These are phyloP conservation scores for Pipa parva DNA, from an alignment of 2,113 vertebrate genomes.

Conservation along the genomic window DNA sequence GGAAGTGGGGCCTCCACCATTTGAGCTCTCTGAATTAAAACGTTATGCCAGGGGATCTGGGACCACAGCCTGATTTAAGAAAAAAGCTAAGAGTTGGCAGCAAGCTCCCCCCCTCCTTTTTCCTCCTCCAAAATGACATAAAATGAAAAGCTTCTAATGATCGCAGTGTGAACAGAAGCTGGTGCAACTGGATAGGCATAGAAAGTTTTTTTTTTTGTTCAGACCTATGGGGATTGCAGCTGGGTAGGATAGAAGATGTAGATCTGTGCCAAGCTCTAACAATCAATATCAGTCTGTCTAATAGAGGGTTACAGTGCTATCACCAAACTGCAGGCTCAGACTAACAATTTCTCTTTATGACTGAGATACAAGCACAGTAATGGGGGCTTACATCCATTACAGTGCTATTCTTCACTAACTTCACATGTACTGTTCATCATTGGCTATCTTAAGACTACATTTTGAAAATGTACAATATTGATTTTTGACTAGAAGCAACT, in stretches of 20 bases:
- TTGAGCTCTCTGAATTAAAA: background rate
- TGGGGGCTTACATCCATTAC: too few species aligned
- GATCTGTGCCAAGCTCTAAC: constrained; percentile 23
- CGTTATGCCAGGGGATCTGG: background rate
- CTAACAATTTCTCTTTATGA: background rate
- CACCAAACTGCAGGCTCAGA: constrained; percentile 3
- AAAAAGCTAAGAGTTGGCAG: constrained; percentile 2
- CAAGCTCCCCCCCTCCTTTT: constrained; percentile 7
- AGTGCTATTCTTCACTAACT: too few species aligned
- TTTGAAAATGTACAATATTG: too few species aligned
- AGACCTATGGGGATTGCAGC: constrained; percentile 7
- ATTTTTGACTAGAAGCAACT: too few species aligned
- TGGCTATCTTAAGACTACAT: too few species aligned
- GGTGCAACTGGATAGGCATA: constrained; percentile 6
- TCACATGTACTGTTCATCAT: too few species aligned
- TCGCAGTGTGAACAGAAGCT: constrained; percentile 9
- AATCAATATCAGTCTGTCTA: constrained; percentile 4
- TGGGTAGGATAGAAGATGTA: constrained; percentile 11
- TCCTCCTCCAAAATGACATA: constrained; percentile 1
- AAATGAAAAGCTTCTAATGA: constrained; percentile 23
- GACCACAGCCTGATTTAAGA: constrained; percentile 1
- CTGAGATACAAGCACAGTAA: background rate
- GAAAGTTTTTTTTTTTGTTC: constrained; percentile 30
- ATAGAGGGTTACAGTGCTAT: background rate
- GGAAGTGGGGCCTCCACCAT: background rate